Evolutionary conservation across 2,888 invertebrate genomes (phyloP), one percentile per base, ranked within the genome.

Genomic region (Chironomus tentans): DNA sequence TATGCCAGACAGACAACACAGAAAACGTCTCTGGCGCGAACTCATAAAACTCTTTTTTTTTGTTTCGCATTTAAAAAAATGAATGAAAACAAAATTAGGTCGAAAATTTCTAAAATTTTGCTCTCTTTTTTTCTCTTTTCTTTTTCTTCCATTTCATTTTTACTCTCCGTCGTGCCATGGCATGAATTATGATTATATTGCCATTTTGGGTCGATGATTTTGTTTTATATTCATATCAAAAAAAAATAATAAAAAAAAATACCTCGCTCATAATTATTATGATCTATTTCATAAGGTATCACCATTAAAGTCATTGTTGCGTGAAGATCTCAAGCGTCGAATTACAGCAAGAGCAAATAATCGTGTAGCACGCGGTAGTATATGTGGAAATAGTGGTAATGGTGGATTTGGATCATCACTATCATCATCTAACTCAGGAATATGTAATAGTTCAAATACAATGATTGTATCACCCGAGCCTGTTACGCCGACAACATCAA

Each of bases 281-380:
- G 38, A 38, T 38, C 38, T 38, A 38, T 38, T 38, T 38, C 38
- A 38, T 38, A 79, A 87, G 84, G 88, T 90, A 79, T 94, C 94
- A 76, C 94, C 94, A 78, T 85, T 94, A 79, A 94, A 94, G 83
- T 93, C 93, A 79, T 85, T 94, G 78, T 85, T 94, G 78, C 88
- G 94, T 72, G 94, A 94, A 82, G 94, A 94, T 84, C 85, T 94
- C 80, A 92, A 93, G 82, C 87, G 93, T 78, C 90, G 93, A 82
- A 90, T 93, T 80, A 90, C 91, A 77, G 91, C 90, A 62, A 86
- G 91, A 80, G 90, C 89, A 73, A 87, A 87, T 80, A 87, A 86
- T 79, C 85, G 89, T 77, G 84, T 83, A 77, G 83, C 82, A 4
- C 80, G 84, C 47, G 83, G 82, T 18, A 80, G 80, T 77, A 80